Evolutionary conservation across 2,888 invertebrate species (phyloP), one percentile per base, ranked within the genome.

Genomic region (Hymenopus coronatus): DNA sequence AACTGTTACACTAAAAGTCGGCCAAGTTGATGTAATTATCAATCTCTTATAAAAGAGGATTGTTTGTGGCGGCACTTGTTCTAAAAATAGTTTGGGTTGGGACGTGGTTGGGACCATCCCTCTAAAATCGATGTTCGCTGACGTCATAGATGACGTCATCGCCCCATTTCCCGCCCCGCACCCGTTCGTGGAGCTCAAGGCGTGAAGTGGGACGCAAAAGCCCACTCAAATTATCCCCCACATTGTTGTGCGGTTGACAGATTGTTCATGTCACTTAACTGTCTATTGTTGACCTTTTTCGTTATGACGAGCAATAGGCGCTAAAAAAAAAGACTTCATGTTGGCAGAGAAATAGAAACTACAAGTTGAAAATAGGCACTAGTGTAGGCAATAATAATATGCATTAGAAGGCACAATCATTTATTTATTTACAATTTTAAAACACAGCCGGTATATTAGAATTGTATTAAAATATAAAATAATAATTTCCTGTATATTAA

Each of bases 131-230:
- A 89, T 89, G 82, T 40, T 28, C 27, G 70, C 88, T 88, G 84
- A 88, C 89, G 89, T 89, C 89, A 89, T 28, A 25, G 15, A 70
- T 88, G 87, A 89, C 89, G 89, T 89, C 89, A 89, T 82, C 27
- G 82, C n/a, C 83, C 54, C 25, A 6, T 70, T 70, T 70, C 25
- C 54, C 54, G 20, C 54, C 54, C 25, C 6, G 20, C 54, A 70
- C 20, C 54, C 54, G 20, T 20, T 25, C 54, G 54, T 15, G 20
- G 54, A 20, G 54, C 54, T 70, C 54, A 70, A 20, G 54, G 54
- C 54, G 54, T 70, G 25, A 70, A 70, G 20, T 70, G 25, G 54
- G 54, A 25, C 54, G 8, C 54, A 70, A 15, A 20, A 40, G 40
- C 40, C 40, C 25, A 70, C 25, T 25, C 54, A 25, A 70, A 70